A percentile compares a stretch with the other conserved stretches of the same genome.
Evolutionary conservation across 2,888 invertebrate species (phyloP).

Genomic region (Plemyria rubiginata): DNA sequence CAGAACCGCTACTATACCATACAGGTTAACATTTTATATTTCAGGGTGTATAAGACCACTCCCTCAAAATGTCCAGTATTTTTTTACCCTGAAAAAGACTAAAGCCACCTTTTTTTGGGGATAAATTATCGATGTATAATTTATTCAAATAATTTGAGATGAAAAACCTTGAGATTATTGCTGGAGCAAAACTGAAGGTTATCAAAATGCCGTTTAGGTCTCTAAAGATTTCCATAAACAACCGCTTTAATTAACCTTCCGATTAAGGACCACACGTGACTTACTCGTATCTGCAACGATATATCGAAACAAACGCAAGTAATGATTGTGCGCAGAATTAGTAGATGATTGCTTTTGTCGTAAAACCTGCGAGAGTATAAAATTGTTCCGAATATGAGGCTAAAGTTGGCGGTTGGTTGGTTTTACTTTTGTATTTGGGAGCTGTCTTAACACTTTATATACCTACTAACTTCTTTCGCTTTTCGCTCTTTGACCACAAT

Average conservation of each 20-base stretch:
- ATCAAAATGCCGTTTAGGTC: not conserved
- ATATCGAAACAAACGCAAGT: too few species aligned
- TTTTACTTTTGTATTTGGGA: conserved; percentile 2
- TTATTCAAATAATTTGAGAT: too few species aligned
- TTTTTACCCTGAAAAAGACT: not conserved
- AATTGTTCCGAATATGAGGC: not conserved
- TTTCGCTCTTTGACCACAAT: conserved; percentile 10
- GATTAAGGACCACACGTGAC: not conserved
- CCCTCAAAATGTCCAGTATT: conserved; percentile 10
- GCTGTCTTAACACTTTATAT: conserved; percentile 15
- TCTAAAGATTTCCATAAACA: not conserved
- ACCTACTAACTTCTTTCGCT: conserved; percentile 25
- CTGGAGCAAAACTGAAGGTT: not conserved
- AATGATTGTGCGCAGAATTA: too few species aligned
- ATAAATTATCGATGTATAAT: not conserved
- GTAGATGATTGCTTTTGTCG: too few species aligned
- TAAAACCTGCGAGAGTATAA: not conserved
- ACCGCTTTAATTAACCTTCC: not conserved
- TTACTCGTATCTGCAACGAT: not conserved
- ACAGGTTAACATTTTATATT: conserved; percentile 72
- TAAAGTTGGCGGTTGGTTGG: not conserved
- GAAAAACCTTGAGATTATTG: not conserved
- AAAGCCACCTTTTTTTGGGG: not conserved
- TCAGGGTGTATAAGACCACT: conserved; percentile 29
- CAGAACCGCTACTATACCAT: conserved; percentile 82